phyloP scores from a whole-genome alignment of 2,797 vertebrate genomes.

The Austrolebias charrua region DNA sequence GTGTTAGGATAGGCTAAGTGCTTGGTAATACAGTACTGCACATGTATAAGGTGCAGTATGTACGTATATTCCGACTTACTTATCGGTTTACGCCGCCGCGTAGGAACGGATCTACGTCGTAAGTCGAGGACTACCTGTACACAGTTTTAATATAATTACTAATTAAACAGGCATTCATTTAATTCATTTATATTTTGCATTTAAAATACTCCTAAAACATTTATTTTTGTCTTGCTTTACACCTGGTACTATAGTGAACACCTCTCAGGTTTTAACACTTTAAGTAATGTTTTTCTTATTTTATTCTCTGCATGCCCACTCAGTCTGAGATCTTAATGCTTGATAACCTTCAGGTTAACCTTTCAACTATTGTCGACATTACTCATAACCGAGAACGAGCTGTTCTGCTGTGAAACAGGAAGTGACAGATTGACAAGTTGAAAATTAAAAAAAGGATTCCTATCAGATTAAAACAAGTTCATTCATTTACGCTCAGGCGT shows the following conservation, averaged over 20 bases:
- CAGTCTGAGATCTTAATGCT: neutral
- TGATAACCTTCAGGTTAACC: conserved; percentile 12
- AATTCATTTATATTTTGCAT: neutral
- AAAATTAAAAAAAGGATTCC: conserved; percentile 50
- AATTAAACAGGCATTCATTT: neutral
- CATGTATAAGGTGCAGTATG: no score
- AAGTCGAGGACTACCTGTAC: no score
- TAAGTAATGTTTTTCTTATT: neutral
- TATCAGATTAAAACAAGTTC: conserved; percentile 65
- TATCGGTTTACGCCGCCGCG: no score
- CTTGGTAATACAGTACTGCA: no score
- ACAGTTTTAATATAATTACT: no score
- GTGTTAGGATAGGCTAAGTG: no score
- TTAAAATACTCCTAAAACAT: neutral
- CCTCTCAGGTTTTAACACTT: neutral
- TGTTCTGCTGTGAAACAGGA: conserved; percentile 58
- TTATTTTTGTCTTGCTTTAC: neutral
- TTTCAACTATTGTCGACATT: conserved; percentile 23
- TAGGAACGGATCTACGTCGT: no score
- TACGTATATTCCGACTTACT: no score
- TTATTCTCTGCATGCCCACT: no score
- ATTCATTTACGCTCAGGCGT: conserved; percentile 70
- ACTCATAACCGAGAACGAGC: conserved; percentile 37
- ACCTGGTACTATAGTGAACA: neutral
- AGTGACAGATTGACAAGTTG: conserved; percentile 47